Evolutionary conservation across 2,113 vertebrate species (phyloP).

Genomic region (Hystrix brachyura): DNA sequence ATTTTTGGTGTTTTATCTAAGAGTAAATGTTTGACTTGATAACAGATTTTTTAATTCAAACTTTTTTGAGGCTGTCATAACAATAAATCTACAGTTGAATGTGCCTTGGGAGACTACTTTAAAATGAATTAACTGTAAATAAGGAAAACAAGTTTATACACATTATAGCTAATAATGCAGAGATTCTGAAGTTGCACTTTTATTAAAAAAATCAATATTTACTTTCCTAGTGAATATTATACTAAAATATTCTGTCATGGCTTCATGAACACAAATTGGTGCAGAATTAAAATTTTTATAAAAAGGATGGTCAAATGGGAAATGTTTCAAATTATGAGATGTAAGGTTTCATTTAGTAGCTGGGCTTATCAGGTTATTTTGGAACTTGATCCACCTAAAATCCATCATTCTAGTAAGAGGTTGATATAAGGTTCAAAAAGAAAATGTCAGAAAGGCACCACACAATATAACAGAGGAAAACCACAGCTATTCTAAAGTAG

Average conservation of each 20-base stretch:
- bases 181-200: not conserved
- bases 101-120: constrained; percentile 8
- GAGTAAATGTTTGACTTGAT: constrained; percentile 35
- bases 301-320: not conserved
- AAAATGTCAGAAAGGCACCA: constrained; percentile 47
- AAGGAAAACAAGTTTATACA: not conserved
- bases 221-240: not conserved
- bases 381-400: constrained; percentile 1
- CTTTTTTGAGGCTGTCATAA: constrained; percentile 16
- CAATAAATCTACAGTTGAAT: not conserved
- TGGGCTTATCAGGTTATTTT: not conserved
- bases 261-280: not conserved
- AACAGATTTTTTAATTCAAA: not conserved
- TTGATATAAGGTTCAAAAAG: constrained; percentile 50
- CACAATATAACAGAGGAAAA: constrained; percentile 33
- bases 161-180: not conserved
- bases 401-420: constrained; percentile 54
- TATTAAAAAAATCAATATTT: constrained; percentile 38
- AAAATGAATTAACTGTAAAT: constrained; percentile 40
- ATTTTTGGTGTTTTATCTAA: constrained; percentile 17
- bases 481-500: constrained; percentile 60
- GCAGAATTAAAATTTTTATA: not conserved
- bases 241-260: not conserved
- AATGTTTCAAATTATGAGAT: not conserved
- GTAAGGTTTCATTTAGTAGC: not conserved